Percentiles rank a stretch among this genome's conserved stretches.
These are phyloP conservation scores for Pygoscelis antarcticus DNA, from an alignment of 2,113 vertebrate genomes.

Conservation along the genomic window DNA sequence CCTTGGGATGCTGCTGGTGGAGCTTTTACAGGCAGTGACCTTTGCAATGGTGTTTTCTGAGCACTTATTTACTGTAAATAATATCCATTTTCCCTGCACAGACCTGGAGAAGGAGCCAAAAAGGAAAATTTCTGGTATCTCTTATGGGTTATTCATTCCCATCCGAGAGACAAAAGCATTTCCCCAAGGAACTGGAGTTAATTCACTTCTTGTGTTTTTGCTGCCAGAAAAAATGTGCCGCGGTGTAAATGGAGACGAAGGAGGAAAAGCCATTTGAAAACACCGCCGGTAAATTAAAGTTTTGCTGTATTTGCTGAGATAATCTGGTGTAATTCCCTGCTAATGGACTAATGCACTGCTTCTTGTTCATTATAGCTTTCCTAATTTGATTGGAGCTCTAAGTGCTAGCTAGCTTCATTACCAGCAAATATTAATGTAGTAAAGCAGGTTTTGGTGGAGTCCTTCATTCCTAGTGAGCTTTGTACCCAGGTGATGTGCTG, in stretches of 20 bases:
- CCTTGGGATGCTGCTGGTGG: not conserved
- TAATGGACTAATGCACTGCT: conserved; percentile 10
- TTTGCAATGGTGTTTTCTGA: not conserved
- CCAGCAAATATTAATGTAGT: not conserved
- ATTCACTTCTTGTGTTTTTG: not conserved
- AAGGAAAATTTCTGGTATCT: not conserved
- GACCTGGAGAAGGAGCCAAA: not conserved
- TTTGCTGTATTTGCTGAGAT: conserved; percentile 1
- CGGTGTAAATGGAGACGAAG: not conserved
- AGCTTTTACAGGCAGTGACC: not conserved
- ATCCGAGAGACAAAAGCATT: rapidly evolving
- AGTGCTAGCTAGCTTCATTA: not conserved
- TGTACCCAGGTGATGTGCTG: not conserved
- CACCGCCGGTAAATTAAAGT: not conserved
- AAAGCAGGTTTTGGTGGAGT: not conserved
- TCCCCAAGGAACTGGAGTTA: not conserved
- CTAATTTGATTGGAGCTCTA: not conserved
- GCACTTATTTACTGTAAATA: not conserved
- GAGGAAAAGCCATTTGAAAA: not conserved
- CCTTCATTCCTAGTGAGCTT: not conserved
- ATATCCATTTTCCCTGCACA: not conserved
- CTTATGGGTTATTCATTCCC: not conserved
- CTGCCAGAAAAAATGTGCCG: not conserved
- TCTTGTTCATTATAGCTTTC: conserved; percentile 33
- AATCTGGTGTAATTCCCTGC: conserved; percentile 9